A percentile compares a stretch with the other conserved stretches of the same genome.
Conservation (phyloP, 2,888 invertebrate genomes). For the Hymenopus coronatus region DNA sequence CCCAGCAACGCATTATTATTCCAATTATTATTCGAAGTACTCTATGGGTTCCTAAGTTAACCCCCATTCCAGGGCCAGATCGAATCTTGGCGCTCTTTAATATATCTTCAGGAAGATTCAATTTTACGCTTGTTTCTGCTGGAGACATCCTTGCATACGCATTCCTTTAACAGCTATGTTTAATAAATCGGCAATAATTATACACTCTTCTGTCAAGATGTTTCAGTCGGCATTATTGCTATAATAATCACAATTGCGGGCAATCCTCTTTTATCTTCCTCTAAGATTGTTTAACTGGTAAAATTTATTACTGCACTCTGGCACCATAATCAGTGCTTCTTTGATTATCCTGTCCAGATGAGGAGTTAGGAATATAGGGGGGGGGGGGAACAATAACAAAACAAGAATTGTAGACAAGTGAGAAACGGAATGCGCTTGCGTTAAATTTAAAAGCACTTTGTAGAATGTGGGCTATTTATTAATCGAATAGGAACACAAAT, state of each 20-base stretch:
- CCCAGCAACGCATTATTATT: conserved; percentile 68
- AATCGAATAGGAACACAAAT: no score
- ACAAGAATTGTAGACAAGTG: no score
- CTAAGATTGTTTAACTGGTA: no score
- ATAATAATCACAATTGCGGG: background rate
- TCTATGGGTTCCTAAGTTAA: conserved; percentile 20
- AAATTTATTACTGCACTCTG: no score
- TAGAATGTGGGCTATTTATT: no score
- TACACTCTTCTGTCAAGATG: background rate
- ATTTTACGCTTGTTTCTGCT: background rate
- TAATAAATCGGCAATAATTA: background rate
- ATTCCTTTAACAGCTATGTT: background rate
- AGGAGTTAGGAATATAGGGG: no score
- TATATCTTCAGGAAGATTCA: background rate
- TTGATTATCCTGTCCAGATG: no score
- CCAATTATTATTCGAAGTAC: conserved; percentile 35
- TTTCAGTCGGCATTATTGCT: background rate
- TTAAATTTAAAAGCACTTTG: no score
- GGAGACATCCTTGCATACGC: background rate
- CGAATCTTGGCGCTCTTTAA: background rate
- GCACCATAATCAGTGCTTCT: no score
- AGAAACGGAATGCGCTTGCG: no score
- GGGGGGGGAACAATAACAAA: no score
- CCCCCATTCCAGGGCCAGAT: conserved; percentile 9
- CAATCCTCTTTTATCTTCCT: background rate